Percentiles rank a stretch among this genome's conserved stretches.
phyloP scores from a whole-genome alignment of 2,888 invertebrate genomes.

The Arctia plantaginis region DNA sequence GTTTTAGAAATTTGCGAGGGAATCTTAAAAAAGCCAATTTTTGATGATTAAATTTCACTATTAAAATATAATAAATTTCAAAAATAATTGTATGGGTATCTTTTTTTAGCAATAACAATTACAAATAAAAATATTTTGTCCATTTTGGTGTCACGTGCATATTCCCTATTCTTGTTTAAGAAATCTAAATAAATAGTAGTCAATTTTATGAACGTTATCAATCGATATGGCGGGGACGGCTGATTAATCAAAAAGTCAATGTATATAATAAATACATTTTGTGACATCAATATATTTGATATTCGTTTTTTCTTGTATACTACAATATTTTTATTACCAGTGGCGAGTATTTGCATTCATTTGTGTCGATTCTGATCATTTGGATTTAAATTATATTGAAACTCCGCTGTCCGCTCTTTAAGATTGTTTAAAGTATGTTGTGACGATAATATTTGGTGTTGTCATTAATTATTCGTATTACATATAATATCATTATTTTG shows the following conservation, averaged over 20 bases:
- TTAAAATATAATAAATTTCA: too few species aligned
- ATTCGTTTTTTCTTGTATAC: constrained; percentile 43
- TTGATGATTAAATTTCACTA: too few species aligned
- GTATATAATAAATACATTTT: constrained; percentile 43
- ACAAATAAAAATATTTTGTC: too few species aligned
- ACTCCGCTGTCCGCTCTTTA: not conserved
- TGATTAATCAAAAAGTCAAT: constrained; percentile 19
- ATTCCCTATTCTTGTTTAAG: constrained; percentile 1
- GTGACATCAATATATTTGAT: constrained; percentile 41
- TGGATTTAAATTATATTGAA: not conserved
- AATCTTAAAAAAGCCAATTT: too few species aligned
- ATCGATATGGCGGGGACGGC: constrained; percentile 5
- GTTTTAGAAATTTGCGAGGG: too few species aligned
- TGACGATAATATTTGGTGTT: constrained; percentile 3
- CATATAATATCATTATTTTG: not conserved
- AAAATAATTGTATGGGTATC: too few species aligned
- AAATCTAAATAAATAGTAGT: constrained; percentile 4
- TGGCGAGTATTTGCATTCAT: constrained; percentile 40
- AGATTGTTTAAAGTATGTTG: not conserved
- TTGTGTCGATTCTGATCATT: constrained; percentile 33
- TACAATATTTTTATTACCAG: constrained; percentile 36
- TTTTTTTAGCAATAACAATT: too few species aligned
- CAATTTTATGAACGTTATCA: constrained; percentile 1
- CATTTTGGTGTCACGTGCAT: too few species aligned
- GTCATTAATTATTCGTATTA: not conserved